A percentile compares a stretch with the other conserved stretches of the same genome.
phyloP scores from a whole-genome alignment of 2,888 invertebrate species.

The Synanthedon vespiformis region DNA sequence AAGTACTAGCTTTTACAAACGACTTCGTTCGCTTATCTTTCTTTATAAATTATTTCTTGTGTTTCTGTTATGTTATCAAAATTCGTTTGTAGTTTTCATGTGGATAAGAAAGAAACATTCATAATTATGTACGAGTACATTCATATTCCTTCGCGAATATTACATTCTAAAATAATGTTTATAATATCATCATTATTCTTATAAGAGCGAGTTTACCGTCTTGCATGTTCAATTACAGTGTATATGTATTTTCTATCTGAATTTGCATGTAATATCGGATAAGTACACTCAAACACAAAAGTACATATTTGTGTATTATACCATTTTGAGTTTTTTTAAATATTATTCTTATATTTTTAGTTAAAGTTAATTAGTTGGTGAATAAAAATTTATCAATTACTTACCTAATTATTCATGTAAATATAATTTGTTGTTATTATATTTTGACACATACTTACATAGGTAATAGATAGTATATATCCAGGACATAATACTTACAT shows the following conservation, averaged over 20 bases:
- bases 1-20: too few species aligned
- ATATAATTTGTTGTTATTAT: too few species aligned
- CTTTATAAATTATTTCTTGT: not conserved
- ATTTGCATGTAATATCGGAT: slow-evolving; percentile 15
- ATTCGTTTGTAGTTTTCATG: not conserved
- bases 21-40: not conserved
- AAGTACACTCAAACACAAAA: slow-evolving; percentile 6
- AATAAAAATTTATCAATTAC: too few species aligned
- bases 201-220: slow-evolving; percentile 16
- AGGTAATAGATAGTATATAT: too few species aligned
- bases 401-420: too few species aligned
- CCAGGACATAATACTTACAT: too few species aligned
- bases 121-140: too few species aligned
- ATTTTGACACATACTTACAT: too few species aligned
- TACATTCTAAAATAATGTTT: not conserved
- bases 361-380: too few species aligned
- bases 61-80: not conserved
- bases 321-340: too few species aligned
- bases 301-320: not conserved
- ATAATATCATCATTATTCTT: slow-evolving; percentile 7
- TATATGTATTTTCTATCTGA: slow-evolving; percentile 12
- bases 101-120: not conserved
- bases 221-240: slow-evolving; percentile 16
- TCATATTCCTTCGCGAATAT: not conserved
- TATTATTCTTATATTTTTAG: too few species aligned